Conservation (phyloP, 2,113 vertebrate genomes). For the Scomber scombrus region DNA sequence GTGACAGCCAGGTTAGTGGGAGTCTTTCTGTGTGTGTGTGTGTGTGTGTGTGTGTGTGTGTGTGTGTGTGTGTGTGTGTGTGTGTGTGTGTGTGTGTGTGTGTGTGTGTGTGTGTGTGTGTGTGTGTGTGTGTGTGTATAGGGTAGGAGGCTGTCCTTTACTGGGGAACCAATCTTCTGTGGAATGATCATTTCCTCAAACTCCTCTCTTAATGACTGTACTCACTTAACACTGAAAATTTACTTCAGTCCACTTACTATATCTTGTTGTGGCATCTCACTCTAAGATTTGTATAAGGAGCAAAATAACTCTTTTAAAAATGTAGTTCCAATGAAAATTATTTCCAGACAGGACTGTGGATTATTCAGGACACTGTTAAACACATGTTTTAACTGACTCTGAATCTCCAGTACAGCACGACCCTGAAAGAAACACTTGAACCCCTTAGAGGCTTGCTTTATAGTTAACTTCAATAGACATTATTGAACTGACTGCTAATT, state of each 20-base stretch:
- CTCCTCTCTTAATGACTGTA: slow-evolving; percentile 1
- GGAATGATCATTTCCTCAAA: slow-evolving; percentile 59
- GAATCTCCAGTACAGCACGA: too few relatives aligned
- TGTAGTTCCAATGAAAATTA: background rate
- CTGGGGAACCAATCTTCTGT: slow-evolving; percentile 61
- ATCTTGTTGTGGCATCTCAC: background rate
- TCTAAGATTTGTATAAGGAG: background rate
- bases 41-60: too few relatives aligned
- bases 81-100: slow-evolving; percentile 15
- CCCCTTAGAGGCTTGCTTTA: too few relatives aligned
- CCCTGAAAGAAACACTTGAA: too few relatives aligned
- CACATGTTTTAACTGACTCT: too few relatives aligned
- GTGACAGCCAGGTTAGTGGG: background rate
- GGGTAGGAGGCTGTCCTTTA: background rate
- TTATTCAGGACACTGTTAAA: too few relatives aligned
- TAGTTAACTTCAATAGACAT: too few relatives aligned
- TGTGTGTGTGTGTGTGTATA: background rate
- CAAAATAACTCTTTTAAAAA: background rate
- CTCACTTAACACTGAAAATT: background rate
- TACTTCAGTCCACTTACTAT: background rate
- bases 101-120: slow-evolving; percentile 5
- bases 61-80: slow-evolving; percentile 7
- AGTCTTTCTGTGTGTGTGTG: slow-evolving; percentile 12
- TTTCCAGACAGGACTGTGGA: background rate
- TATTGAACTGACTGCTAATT: too few relatives aligned